Base-by-base conservation (phyloP, 2,888 invertebrate species). In the Yponomeuta cagnagella region DNA sequence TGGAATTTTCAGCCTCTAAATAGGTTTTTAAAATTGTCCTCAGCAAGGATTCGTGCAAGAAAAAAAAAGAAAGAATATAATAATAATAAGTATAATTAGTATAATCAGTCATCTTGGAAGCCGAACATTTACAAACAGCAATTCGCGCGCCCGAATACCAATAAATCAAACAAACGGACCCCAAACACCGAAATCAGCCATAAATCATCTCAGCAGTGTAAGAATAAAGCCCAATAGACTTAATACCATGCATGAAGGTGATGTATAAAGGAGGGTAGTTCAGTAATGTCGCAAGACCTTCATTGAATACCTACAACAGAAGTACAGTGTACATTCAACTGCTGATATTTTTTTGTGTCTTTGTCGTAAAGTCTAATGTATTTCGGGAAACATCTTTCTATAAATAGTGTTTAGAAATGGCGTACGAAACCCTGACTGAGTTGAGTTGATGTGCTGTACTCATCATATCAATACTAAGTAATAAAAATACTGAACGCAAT, bases 171-270 rank as follows among this genome's bases (percentile, higher is more conserved):
- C 48, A 48, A 68, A 68, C 43, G 43, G 48, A 15, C 23, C 23
- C 23, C 68, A 68, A 68, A 68, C 23, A 6, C 68, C 68, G 23
- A 65, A 65, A 65, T 65, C 65, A 37, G 23, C 52, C 68, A 68
- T 68, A 68, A 68, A 68, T 68, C 68, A 68, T 68, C 68, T 30
- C 30, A 15, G 30, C 23, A 58, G n/a, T 43, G 4, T 68, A 58
- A 68, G 31, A 68, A 68, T 31, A 68, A 52, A 52, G 52, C 68
- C 48, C 30, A 68, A 68, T 68, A 68, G 30, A 89, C 87, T 89
- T 88, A 89, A 89, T 89, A 90, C 84, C 79, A 79, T 79, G 82
- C 78, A 81, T 79, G 84, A 87, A 89, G 90, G 89, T 89, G 86
- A 85, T 88, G 67, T 15, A 8, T 52, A 58, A 58, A 15, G 52